phyloP scores from a whole-genome alignment of 2,888 invertebrate species.

The Nebria salina region DNA sequence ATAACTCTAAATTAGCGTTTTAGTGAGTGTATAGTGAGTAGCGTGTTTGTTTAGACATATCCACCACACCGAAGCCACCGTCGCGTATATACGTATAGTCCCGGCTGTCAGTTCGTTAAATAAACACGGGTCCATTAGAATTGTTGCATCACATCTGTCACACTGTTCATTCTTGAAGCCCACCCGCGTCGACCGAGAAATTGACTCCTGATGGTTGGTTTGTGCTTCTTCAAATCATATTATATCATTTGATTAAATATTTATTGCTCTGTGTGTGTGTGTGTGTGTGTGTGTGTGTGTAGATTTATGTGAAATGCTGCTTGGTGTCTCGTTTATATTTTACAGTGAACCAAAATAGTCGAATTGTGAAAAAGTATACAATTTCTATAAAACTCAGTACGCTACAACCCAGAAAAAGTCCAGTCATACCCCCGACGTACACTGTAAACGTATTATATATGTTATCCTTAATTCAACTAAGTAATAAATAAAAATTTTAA shows the following conservation, averaged over 20 bases:
- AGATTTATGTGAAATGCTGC: not conserved
- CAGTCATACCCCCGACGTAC: slow-evolving; percentile 82
- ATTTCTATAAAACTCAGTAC: slow-evolving; percentile 81
- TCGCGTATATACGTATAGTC: not conserved
- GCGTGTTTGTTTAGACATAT: slow-evolving; percentile 47
- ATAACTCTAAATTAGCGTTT: slow-evolving; percentile 48
- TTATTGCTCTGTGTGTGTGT: not conserved
- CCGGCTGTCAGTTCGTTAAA: slow-evolving; percentile 62
- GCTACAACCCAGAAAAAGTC: slow-evolving; percentile 80
- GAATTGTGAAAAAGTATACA: slow-evolving; percentile 74
- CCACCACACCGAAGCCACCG: slow-evolving; percentile 3
- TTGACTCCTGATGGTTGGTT: slow-evolving; percentile 16
- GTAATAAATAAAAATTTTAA: not conserved
- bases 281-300: not conserved
- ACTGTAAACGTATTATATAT: slow-evolving; percentile 62
- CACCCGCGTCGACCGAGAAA: slow-evolving; percentile 33
- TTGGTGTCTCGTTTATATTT: slow-evolving; percentile 52
- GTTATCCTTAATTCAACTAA: too few species aligned
- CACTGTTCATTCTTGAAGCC: slow-evolving; percentile 41
- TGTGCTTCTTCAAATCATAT: not conserved
- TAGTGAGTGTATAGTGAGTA: slow-evolving; percentile 49
- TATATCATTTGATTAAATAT: slow-evolving; percentile 1
- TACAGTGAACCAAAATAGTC: slow-evolving; percentile 69
- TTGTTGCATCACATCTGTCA: slow-evolving; percentile 63
- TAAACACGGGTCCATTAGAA: slow-evolving; percentile 64